Evolutionary conservation across 1,140 invertebrate genomes (phyloP).

Genomic region (Magallana gigas): DNA sequence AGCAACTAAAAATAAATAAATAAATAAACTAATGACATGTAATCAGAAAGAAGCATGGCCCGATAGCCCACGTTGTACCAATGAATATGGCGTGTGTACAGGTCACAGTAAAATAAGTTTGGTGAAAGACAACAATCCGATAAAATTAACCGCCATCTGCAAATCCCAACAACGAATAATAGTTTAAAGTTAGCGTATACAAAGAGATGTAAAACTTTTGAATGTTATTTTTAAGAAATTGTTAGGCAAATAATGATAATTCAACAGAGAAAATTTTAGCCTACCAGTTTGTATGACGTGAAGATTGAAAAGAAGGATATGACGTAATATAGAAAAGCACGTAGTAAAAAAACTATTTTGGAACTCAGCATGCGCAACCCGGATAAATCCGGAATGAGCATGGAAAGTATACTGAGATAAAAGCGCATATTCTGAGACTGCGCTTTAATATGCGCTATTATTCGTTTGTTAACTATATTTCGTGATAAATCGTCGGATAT

Average conservation of each 20-base stretch:
- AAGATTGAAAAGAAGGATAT: background rate
- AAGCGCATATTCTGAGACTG: background rate
- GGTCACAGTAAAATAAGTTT: background rate
- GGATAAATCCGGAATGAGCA: background rate
- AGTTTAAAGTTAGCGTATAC: background rate
- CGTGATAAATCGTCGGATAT: too few species aligned
- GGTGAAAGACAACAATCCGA: background rate
- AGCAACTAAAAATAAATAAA: background rate
- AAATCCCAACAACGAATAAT: background rate
- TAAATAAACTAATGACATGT: background rate
- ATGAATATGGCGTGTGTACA: too few species aligned
- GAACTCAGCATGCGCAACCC: background rate
- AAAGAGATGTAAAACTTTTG: background rate
- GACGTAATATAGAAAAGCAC: background rate
- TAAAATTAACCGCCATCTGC: background rate
- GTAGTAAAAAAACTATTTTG: background rate
- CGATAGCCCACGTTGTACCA: too few species aligned
- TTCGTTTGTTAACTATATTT: too few species aligned
- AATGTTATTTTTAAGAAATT: background rate
- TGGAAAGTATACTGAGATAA: background rate
- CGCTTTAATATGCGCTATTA: conserved; percentile 1
- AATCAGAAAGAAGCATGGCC: too few species aligned
- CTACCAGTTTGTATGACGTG: background rate
- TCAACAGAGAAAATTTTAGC: background rate
- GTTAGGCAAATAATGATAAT: background rate